Evolutionary conservation across 2,113 vertebrate species (phyloP), one percentile per base, ranked within the genome.

Genomic region (Grammomys dolichurus): DNA sequence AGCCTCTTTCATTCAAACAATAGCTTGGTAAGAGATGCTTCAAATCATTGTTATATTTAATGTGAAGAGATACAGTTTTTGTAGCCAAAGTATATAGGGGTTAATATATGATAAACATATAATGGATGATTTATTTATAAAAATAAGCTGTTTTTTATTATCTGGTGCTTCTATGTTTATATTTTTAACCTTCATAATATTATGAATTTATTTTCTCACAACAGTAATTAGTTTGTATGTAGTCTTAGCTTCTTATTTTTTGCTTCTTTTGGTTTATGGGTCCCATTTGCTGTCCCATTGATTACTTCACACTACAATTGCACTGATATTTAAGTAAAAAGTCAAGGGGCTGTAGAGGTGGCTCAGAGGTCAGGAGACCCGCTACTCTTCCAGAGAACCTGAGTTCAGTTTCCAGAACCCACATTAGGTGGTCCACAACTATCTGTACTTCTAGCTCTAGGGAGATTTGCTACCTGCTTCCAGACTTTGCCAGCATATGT

Each of bases 21-120:
- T 48, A 77, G 48, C 24, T 48, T 48, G 43, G 3, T 77, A 51
- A 17, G 78, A 22, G 0, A 91, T 63, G 17, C 63, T 95, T 76
- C 56, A 84, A 73, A 88, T 26, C 72, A 67, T 54, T 91, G 86
- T 86, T 89, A 70, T 75, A 86, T 89, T 70, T 93, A 89, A 91
- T 10, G 14, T 91, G 90, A 93, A 96, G 5, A 91, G 43, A 67
- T 48, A 73, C 58, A 91, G 19, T 9, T 88, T 88, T 88, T 93
- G 19, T 5, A 46, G 26, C 11, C 5, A 70, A 91, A 89, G 80
- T 85, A 51, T 28, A 36, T 31, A 77, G 3, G 16, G 10, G 4
- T 76, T 63, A 63, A 67, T 19, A 60, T 75, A 88, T n/a, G 69
- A 70, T 3, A 93, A 8, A 73, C 17, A 13, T 54, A 5, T 43